Conservation (phyloP, 2,797 vertebrate species). For the Aulostomus chinensis region DNA sequence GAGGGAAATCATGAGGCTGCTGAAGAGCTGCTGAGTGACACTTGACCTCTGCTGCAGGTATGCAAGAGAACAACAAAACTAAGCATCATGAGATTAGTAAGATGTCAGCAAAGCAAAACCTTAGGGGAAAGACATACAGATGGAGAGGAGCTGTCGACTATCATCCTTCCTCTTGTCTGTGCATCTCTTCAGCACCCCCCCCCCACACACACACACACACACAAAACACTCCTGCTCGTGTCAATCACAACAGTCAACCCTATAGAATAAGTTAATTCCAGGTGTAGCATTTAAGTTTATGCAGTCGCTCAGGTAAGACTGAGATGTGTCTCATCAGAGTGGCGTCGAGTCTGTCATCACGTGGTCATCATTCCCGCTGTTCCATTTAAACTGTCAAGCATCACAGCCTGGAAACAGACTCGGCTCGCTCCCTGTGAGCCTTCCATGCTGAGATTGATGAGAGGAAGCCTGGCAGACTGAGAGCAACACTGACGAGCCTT, state of each 20-base stretch:
- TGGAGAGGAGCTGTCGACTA: too few relatives aligned
- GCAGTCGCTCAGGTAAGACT: slow-evolving; percentile 51
- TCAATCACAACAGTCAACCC: slow-evolving; percentile 56
- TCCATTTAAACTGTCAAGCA: slow-evolving; percentile 70
- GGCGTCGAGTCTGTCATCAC: slow-evolving; percentile 43
- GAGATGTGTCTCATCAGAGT: slow-evolving; percentile 18
- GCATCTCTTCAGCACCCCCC: too few relatives aligned
- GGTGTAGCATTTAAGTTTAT: slow-evolving; percentile 14
- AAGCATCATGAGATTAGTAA: too few relatives aligned
- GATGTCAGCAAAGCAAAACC: too few relatives aligned
- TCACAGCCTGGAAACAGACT: slow-evolving; percentile 50
- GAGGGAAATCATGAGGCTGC: too few relatives aligned
- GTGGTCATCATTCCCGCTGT: slow-evolving; percentile 60
- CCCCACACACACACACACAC: too few relatives aligned
- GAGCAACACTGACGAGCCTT: slow-evolving; percentile 41
- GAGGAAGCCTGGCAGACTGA: slow-evolving; percentile 52
- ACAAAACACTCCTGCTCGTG: too few relatives aligned
- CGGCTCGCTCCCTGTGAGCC: slow-evolving; percentile 62
- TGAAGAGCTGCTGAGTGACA: too few relatives aligned
- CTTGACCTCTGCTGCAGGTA: too few relatives aligned
- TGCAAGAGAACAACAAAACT: too few relatives aligned
- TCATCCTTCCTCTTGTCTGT: too few relatives aligned
- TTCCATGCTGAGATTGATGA: slow-evolving; percentile 65
- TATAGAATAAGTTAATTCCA: slow-evolving; percentile 68
- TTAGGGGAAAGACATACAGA: too few relatives aligned